Conservation (phyloP, 2,888 invertebrate species). For the Pecten maximus region DNA sequence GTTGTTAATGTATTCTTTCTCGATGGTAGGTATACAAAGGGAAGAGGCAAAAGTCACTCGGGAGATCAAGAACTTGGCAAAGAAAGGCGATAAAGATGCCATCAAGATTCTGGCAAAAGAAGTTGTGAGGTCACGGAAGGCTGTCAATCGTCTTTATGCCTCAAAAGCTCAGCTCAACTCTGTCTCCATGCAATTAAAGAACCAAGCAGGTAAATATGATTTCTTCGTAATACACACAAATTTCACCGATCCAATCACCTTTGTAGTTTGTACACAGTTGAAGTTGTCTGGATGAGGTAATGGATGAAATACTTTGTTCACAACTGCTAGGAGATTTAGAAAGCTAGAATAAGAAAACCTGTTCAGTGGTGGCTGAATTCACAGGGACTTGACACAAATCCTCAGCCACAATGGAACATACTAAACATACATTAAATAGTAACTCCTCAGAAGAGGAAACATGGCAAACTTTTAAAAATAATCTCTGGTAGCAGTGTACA, state of each 20-base stretch:
- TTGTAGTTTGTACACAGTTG: background rate
- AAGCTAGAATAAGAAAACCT: no score
- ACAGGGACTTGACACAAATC: no score
- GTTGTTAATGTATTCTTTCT: conserved; percentile 29
- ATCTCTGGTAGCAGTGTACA: no score
- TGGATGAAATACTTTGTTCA: no score
- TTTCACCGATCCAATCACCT: no score
- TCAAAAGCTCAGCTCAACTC: conserved; percentile 99
- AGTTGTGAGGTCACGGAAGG: conserved; percentile 92
- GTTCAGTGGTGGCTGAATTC: no score
- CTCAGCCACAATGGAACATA: no score
- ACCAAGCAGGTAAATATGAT: conserved; percentile 92
- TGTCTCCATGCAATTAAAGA: conserved; percentile 98
- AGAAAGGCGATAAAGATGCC: conserved; percentile 96
- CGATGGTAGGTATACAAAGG: conserved; percentile 90
- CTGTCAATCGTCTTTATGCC: conserved; percentile 93
- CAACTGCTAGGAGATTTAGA: no score
- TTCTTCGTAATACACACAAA: no score
- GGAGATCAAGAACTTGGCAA: conserved; percentile 96
- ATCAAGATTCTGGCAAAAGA: conserved; percentile 97
- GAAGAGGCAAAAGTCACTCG: conserved; percentile 98
- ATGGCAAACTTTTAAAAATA: no score
- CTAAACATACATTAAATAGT: no score
- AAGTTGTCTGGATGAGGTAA: background rate
- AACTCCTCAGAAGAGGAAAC: no score